Base-by-base conservation (phyloP, 2,888 invertebrate species). In the Abrostola tripartita region DNA sequence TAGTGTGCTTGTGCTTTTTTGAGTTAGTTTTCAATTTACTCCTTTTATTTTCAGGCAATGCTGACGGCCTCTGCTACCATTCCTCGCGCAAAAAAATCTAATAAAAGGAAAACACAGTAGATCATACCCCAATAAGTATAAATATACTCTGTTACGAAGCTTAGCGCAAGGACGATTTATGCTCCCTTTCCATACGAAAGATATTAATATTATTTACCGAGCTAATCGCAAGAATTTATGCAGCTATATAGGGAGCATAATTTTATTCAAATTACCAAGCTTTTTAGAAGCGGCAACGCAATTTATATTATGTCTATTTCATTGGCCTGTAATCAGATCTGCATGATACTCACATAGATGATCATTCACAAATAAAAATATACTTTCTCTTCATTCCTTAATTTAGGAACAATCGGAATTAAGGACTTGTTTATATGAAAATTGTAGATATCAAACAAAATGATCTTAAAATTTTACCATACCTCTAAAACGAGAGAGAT, bases 51-150 rank as follows among this genome's bases (percentile, higher is more conserved):
- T 85, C 95, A 96, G 96, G 96, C 96, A 88, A 92, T 95, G 91
- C 93, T 95, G 92, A 92, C 96, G 86, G 96, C 95, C 86, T 96
- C 95, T 90, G 96, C 97, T 86, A 97, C 97, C 79, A 95, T 97
- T 79, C 97, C 97, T 79, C 96, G 97, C 89, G 96, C 95, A 94
- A 97, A 96, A 95, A 97, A 97, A 91, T 90, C 96, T 71, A 95
- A 95, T 88, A 97, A 97, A 95, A 96, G 97, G 95, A 97, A 96
- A 95, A 96, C 94, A 61, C 93, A 93, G 85, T 94, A 91, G 82
- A 78, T 76, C 67, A 63, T 75, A 78, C 61, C 60, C 71, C 75
- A 81, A 79, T 78, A 81, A 79, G 63, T 79, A 76, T 74, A 70
- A 75, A 71, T 65, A 56, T 64, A 52, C 60, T 35, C 52, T 70